Percentiles rank a stretch among this genome's conserved stretches.
Evolutionary conservation across 2,797 vertebrate genomes (phyloP).

Genomic region (Melanitta fusca): DNA sequence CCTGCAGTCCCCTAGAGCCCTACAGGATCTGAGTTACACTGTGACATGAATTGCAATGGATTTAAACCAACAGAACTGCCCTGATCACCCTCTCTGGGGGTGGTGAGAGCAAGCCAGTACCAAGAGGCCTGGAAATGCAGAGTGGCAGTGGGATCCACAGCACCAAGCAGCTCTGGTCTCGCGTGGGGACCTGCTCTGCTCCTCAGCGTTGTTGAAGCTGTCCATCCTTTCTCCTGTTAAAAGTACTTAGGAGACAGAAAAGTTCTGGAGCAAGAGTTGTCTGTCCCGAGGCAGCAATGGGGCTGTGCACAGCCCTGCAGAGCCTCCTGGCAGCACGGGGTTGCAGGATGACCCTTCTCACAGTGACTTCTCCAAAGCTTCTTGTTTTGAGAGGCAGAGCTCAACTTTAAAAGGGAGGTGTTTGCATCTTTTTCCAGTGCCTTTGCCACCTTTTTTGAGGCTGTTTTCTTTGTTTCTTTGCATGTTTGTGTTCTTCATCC

Average conservation of each 20-base stretch:
- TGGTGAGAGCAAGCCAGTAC: background rate
- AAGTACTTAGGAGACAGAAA: background rate
- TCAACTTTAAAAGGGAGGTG: background rate
- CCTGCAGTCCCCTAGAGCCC: background rate
- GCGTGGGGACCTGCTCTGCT: background rate
- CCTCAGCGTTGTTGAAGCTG: background rate
- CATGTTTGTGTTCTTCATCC: background rate
- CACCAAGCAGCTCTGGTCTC: accelerated
- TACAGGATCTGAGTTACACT: background rate
- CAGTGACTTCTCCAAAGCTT: background rate
- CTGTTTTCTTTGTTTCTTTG: background rate
- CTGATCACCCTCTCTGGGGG: background rate
- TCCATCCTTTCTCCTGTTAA: background rate
- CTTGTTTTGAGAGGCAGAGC: background rate
- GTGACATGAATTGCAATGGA: background rate
- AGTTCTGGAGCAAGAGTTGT: background rate
- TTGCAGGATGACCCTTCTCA: background rate
- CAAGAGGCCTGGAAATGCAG: background rate
- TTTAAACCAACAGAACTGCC: background rate
- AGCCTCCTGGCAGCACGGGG: background rate
- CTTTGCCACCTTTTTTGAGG: background rate
- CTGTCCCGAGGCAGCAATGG: background rate
- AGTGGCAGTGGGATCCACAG: background rate
- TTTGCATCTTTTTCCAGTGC: background rate
- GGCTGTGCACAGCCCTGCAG: background rate